A percentile compares a stretch with the other conserved stretches of the same genome.
phyloP scores from a whole-genome alignment of 64 coral and sea anemone genomes.

The Orbicella faveolata region DNA sequence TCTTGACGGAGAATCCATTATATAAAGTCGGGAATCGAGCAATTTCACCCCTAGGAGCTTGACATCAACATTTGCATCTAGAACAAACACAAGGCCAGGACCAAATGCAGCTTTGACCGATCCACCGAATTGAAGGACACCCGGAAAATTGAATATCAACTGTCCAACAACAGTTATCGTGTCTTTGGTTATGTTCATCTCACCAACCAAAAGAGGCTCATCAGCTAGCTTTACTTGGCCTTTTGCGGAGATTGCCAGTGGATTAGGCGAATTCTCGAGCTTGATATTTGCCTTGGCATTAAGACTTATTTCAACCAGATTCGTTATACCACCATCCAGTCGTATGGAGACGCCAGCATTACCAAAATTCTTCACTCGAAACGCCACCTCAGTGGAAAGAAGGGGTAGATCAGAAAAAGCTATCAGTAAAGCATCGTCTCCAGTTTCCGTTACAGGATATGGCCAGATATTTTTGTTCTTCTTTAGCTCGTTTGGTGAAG shows the following conservation, averaged over 20 bases:
- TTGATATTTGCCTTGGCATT: conserved; percentile 31
- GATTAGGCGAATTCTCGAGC: conserved; percentile 44
- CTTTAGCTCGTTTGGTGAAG: conserved; percentile 60
- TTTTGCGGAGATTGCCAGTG: conserved; percentile 24
- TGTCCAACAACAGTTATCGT: conserved; percentile 40
- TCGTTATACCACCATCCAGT: conserved; percentile 45
- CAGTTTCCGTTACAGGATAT: conserved; percentile 33
- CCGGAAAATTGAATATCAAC: conserved; percentile 47
- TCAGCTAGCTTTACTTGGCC: conserved; percentile 14
- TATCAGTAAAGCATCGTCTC: conserved; percentile 56
- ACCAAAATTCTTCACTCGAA: conserved; percentile 37
- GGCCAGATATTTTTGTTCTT: conserved; percentile 57
- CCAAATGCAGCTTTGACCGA: conserved; percentile 17
- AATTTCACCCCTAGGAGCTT: conserved; percentile 42
- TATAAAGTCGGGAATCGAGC: conserved; percentile 1
- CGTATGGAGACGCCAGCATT: conserved; percentile 49
- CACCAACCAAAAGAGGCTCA: conserved; percentile 24
- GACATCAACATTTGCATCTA: conserved; percentile 42
- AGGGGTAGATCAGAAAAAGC: conserved; percentile 20
- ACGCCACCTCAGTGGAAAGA: conserved; percentile 2
- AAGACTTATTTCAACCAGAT: conserved; percentile 32
- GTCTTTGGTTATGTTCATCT: conserved; percentile 25
- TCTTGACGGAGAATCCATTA: background rate
- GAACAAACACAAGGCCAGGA: conserved; percentile 23
- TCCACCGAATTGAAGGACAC: conserved; percentile 38